Evolutionary conservation across 2,113 vertebrate genomes (phyloP).

Genomic region (Albula goreensis): DNA sequence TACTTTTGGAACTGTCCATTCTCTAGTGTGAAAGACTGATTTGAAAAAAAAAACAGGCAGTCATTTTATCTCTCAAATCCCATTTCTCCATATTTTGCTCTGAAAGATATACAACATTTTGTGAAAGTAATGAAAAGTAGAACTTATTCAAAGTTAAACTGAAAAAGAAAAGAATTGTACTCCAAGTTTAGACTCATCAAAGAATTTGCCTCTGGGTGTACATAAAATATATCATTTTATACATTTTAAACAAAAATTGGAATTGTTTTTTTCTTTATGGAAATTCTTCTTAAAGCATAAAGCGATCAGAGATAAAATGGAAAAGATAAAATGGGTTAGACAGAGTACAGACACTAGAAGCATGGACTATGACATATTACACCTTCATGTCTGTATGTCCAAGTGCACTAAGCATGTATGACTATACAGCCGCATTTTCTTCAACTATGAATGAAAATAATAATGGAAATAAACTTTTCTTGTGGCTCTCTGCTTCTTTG

Average conservation of each 20-base stretch:
- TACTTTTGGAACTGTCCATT: too few species aligned
- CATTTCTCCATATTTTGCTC: background rate
- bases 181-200: background rate
- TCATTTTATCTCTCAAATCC: background rate
- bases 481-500: constrained; percentile 23
- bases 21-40: too few species aligned
- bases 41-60: too few species aligned
- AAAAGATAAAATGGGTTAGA: background rate
- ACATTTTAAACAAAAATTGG: background rate
- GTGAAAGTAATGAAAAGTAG: background rate
- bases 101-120: background rate
- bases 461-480: constrained; percentile 21
- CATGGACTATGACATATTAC: background rate
- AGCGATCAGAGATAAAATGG: background rate
- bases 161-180: background rate
- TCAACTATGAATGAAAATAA: constrained; percentile 5
- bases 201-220: background rate
- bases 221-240: background rate
- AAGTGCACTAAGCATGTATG: background rate
- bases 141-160: background rate
- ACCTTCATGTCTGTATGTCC: background rate
- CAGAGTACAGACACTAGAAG: background rate
- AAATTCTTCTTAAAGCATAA: background rate
- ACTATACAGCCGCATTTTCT: background rate
- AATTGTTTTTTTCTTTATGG: background rate